Conservation (phyloP, 2,888 invertebrate species). For the Rhagium mordax region DNA sequence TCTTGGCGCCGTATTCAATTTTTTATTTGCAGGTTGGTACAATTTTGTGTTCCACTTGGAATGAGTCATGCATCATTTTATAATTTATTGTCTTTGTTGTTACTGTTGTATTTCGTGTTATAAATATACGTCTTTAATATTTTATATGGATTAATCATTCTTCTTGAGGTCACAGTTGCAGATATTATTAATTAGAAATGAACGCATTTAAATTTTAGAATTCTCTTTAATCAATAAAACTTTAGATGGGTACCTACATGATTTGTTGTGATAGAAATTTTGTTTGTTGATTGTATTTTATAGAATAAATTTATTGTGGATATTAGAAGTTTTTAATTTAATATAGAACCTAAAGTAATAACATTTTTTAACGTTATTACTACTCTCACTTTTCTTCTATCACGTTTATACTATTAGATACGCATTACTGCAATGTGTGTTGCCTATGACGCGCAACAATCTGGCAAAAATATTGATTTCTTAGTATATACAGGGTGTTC, state of each 20-base stretch:
- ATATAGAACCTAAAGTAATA: no score
- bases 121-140: background rate
- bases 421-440: background rate
- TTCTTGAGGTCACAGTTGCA: background rate
- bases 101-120: background rate
- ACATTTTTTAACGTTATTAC: no score
- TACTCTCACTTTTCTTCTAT: no score
- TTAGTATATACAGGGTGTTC: no score
- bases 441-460: background rate
- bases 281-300: no score
- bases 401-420: no score
- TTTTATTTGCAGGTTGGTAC: background rate
- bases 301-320: no score
- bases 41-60: background rate
- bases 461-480: no score
- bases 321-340: no score
- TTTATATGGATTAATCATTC: background rate
- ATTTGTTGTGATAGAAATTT: no score
- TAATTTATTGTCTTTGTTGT: background rate
- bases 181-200: background rate
- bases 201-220: background rate
- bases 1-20: background rate
- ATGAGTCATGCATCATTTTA: constrained; percentile 17
- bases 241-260: no score
- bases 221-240: no score